phyloP scores from a whole-genome alignment of 2,797 vertebrate genomes.

The Loriculus beryllinus region DNA sequence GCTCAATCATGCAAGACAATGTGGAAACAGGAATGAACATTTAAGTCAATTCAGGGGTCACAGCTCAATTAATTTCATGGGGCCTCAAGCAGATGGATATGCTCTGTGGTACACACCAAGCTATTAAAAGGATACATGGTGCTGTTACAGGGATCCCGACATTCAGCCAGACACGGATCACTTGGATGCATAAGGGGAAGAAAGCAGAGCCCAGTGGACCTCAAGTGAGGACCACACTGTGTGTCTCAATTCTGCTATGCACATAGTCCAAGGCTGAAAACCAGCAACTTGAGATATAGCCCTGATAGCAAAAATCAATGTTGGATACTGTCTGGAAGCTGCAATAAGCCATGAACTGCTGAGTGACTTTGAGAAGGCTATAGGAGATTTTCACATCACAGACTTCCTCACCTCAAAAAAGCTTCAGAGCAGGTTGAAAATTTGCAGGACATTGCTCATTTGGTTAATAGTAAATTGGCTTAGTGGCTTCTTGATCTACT shows the following conservation, averaged over 20 bases:
- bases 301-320: background rate
- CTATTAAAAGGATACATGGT: accelerated
- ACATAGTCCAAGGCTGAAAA: background rate
- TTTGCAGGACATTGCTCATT: background rate
- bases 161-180: background rate
- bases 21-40: background rate
- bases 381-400: background rate
- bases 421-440: background rate
- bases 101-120: background rate
- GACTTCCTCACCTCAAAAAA: background rate
- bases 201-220: background rate
- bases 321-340: background rate
- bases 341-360: background rate
- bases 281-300: background rate
- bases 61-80: background rate
- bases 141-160: accelerated
- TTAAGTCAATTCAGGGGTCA: background rate
- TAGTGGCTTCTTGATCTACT: background rate
- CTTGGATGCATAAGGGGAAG: background rate
- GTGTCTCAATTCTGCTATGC: background rate
- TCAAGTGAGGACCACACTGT: accelerated
- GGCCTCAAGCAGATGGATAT: background rate
- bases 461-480: background rate
- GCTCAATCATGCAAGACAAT: background rate
- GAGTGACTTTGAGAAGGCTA: background rate